Conservation (phyloP, 2,888 invertebrate species). For the Camponotus fellah region DNA sequence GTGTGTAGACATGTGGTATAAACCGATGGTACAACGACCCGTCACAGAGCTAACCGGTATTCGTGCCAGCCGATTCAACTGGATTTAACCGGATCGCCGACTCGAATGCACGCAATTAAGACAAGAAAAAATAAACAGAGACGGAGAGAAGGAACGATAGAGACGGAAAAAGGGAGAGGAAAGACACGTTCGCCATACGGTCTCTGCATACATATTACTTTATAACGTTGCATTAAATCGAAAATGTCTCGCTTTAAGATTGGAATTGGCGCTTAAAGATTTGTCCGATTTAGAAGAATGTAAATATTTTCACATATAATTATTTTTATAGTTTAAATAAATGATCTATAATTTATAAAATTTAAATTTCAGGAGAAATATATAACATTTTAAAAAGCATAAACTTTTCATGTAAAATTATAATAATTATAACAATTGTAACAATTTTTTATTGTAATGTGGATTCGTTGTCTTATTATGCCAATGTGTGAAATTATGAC, state of each 20-base stretch:
- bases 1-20: constrained; percentile 10
- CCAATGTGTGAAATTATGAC: background rate
- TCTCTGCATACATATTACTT: constrained; percentile 5
- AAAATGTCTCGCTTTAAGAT: constrained; percentile 10
- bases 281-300: background rate
- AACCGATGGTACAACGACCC: constrained; percentile 78
- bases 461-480: background rate
- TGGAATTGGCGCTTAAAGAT: background rate
- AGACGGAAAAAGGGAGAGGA: background rate
- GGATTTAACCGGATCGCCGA: constrained; percentile 74
- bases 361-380: background rate
- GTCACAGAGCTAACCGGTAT: constrained; percentile 72
- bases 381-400: background rate
- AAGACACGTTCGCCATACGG: constrained; percentile 16
- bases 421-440: background rate
- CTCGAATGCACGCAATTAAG: constrained; percentile 60
- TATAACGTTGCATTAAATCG: constrained; percentile 23
- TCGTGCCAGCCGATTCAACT: constrained; percentile 65
- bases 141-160: constrained; percentile 1
- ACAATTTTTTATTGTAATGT: background rate
- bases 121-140: constrained; percentile 22
- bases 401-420: background rate
- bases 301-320: background rate
- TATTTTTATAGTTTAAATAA: background rate
- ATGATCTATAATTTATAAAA: constrained; percentile 4